phyloP scores from a whole-genome alignment of 2,888 invertebrate species.

The Anodontia alba region DNA sequence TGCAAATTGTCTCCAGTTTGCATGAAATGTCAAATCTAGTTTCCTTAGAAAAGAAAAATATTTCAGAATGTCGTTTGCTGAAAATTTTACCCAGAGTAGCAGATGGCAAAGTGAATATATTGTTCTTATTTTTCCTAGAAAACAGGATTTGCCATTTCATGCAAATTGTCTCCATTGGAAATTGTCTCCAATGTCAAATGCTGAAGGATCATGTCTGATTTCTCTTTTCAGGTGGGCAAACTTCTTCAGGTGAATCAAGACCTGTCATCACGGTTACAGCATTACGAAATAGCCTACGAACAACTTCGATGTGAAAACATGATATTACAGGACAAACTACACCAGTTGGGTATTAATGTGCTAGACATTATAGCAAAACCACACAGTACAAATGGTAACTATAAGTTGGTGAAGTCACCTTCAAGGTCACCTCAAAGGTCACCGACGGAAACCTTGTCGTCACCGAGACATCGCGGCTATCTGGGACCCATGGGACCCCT shows the following conservation, averaged over 20 bases:
- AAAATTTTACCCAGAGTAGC: too few species aligned
- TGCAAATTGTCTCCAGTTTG: too few species aligned
- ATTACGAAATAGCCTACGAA: constrained; percentile 74
- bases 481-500: constrained; percentile 21
- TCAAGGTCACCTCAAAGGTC: constrained; percentile 54
- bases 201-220: too few species aligned
- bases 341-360: constrained; percentile 67
- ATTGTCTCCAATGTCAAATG: too few species aligned
- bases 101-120: too few species aligned
- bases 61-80: too few species aligned
- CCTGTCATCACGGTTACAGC: constrained; percentile 68
- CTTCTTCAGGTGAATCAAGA: constrained; percentile 69
- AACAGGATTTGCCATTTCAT: too few species aligned
- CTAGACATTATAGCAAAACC: constrained; percentile 65
- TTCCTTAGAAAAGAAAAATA: too few species aligned
- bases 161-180: too few species aligned
- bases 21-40: too few species aligned
- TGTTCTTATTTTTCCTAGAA: too few species aligned
- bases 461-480: constrained; percentile 36
- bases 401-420: constrained; percentile 44
- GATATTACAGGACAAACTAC: constrained; percentile 71
- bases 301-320: constrained; percentile 72
- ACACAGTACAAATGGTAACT: constrained; percentile 50
- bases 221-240: constrained; percentile 62
- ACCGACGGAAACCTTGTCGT: constrained; percentile 41